A percentile compares a stretch with the other conserved stretches of the same genome.
phyloP scores from a whole-genome alignment of 2,797 vertebrate species.

The Chrosomus eos region DNA sequence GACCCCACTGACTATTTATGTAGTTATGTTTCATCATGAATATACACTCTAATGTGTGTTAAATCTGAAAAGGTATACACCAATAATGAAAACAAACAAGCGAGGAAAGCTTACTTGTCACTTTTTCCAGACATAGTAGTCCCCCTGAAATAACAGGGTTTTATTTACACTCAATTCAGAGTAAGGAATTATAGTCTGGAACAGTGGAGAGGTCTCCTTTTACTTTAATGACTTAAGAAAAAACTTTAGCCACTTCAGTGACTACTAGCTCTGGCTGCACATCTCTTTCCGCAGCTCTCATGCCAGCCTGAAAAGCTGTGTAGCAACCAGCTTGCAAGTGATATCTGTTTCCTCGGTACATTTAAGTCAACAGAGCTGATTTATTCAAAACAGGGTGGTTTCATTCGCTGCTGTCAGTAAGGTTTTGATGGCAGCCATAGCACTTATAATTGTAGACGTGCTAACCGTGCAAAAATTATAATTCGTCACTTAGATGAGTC shows the following conservation, averaged over 20 bases:
- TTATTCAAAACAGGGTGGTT: slow-evolving; percentile 28
- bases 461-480: background rate
- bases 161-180: slow-evolving; percentile 41
- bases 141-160: slow-evolving; percentile 33
- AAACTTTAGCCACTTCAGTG: slow-evolving; percentile 21
- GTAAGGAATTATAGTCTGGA: slow-evolving; percentile 39
- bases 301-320: slow-evolving; percentile 67
- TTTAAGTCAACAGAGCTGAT: slow-evolving; percentile 40
- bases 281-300: slow-evolving; percentile 49
- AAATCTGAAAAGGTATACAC: slow-evolving; percentile 2
- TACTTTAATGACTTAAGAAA: slow-evolving; percentile 46
- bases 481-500: slow-evolving; percentile 1
- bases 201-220: slow-evolving; percentile 33
- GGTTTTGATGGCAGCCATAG: background rate
- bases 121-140: slow-evolving; percentile 40
- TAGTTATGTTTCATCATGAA: background rate
- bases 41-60: background rate
- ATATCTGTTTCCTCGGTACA: slow-evolving; percentile 59
- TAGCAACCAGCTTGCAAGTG: slow-evolving; percentile 65
- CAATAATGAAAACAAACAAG: slow-evolving; percentile 42
- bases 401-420: slow-evolving; percentile 11
- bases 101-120: slow-evolving; percentile 40
- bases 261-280: slow-evolving; percentile 20
- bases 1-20: background rate
- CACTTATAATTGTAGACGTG: background rate